Base-by-base conservation (phyloP, 2,113 vertebrate species). In the Pardalotus punctatus region DNA sequence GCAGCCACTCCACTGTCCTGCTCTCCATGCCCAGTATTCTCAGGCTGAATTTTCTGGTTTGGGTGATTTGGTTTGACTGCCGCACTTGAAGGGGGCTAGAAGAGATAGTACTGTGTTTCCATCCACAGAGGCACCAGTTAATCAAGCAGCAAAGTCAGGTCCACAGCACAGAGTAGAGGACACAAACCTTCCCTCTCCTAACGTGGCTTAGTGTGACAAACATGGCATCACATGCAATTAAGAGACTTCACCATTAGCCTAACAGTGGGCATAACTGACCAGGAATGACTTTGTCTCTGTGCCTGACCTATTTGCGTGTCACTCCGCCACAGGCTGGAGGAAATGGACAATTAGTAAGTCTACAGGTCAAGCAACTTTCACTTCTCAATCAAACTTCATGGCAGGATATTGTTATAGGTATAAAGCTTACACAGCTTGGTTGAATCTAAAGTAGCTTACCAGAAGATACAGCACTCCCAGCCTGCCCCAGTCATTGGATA, bases 181-280 rank as follows among this genome's bases (percentile, higher is more conserved):
- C 3, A 3, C 17, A 66, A 25, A 12, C 29, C 18, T 82, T 77
- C 35, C 12, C 21, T 47, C 27, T 78, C 27, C 22, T 15, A 13
- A 17, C 0, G 0, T 6, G 5, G 8, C 27, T 61, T 65, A 69
- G 13, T 35, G 23, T 70, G 54, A 61, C 1, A 0, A 31, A 16
- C 1, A 3, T 2, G 3, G 3, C 12, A 35, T 11, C 2, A 0
- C 25, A 14, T 22, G 21, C 1, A 6, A 12, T 13, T 15, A 22
- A 88, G 28, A 65, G 21, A 14, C 10, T 82, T 77, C 54, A 57
- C 5, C n/a, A 1, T 14, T 62, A 42, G 14, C 28, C 48, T 79
- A 40, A 45, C 9, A 5, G 5, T 8, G 11, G 25, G 54, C 31
- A 64, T 65, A 58, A 45, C 8, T 5, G 22, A 43, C 3, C 5